Conservation (phyloP, 2,888 invertebrate genomes). For the Euphydryas editha region DNA sequence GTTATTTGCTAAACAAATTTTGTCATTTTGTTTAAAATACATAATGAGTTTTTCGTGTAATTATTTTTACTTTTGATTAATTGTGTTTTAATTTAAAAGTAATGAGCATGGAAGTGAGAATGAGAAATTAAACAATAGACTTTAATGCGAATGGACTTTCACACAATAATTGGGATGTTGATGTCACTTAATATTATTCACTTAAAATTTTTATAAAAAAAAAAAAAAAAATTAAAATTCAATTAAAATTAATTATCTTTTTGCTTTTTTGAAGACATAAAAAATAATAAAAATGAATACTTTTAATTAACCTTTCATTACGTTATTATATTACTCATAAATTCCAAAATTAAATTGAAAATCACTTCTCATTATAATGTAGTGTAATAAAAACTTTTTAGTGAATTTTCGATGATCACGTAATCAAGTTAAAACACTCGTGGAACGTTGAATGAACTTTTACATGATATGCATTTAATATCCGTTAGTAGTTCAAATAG, state of each 20-base stretch:
- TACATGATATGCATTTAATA: slow-evolving; percentile 41
- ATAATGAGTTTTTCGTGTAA: too few species aligned
- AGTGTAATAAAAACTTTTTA: slow-evolving; percentile 22
- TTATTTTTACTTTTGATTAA: too few species aligned
- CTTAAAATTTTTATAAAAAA: too few species aligned
- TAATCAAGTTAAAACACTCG: slow-evolving; percentile 39
- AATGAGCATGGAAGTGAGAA: too few species aligned
- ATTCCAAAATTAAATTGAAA: neutral
- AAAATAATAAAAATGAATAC: too few species aligned
- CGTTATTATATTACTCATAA: neutral
- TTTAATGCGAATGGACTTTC: too few species aligned
- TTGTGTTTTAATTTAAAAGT: too few species aligned
- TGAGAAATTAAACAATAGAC: too few species aligned
- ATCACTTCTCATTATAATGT: slow-evolving; percentile 1
- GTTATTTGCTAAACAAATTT: neutral
- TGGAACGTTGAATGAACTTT: slow-evolving; percentile 36
- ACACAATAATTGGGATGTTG: too few species aligned
- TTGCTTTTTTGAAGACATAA: too few species aligned
- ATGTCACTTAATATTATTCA: too few species aligned
- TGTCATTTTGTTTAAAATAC: neutral
- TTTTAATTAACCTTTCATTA: neutral
- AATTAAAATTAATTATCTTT: neutral
- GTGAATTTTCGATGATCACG: slow-evolving; percentile 36
- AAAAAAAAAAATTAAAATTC: too few species aligned
- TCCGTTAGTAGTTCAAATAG: slow-evolving; percentile 43